These are phyloP conservation scores for Cygnus atratus DNA, from an alignment of 2,113 vertebrate species.

Conservation along the genomic window DNA sequence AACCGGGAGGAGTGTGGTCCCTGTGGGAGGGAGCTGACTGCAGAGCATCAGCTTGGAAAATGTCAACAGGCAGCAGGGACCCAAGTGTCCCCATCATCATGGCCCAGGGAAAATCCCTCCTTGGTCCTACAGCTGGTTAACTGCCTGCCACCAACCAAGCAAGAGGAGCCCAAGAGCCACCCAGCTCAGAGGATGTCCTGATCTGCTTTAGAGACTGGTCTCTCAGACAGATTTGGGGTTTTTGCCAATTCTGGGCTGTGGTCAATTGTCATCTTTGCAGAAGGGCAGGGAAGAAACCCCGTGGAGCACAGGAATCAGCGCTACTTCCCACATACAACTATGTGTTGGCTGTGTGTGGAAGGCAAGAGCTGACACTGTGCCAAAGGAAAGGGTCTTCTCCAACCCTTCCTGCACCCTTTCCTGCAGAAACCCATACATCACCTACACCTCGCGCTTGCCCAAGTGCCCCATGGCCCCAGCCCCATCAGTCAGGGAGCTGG, in stretches of 20 bases:
- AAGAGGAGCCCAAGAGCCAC: not conserved
- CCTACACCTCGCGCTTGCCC: too few species aligned
- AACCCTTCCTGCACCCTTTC: not conserved
- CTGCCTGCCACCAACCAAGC: too few species aligned
- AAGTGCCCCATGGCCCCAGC: not conserved
- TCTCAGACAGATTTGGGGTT: too few species aligned
- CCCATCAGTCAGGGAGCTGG: not conserved
- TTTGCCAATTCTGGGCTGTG: not conserved
- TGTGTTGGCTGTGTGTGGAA: not conserved
- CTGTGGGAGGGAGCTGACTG: accelerated
- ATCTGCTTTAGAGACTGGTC: not conserved
- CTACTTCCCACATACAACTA: not conserved
- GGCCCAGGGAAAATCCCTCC: not conserved
- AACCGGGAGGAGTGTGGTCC: not conserved
- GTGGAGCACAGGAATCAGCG: not conserved
- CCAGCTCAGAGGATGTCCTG: not conserved
- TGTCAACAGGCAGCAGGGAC: accelerated
- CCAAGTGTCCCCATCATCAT: accelerated
- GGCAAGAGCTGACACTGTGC: not conserved
- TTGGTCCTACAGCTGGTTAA: not conserved
- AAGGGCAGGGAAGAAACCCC: not conserved
- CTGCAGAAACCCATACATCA: not conserved
- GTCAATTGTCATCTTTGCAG: not conserved
- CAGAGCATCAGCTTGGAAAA: not conserved
- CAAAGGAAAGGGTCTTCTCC: not conserved